Evolutionary conservation across 2,888 invertebrate genomes (phyloP).

Genomic region (Mesorhabditis belari): DNA sequence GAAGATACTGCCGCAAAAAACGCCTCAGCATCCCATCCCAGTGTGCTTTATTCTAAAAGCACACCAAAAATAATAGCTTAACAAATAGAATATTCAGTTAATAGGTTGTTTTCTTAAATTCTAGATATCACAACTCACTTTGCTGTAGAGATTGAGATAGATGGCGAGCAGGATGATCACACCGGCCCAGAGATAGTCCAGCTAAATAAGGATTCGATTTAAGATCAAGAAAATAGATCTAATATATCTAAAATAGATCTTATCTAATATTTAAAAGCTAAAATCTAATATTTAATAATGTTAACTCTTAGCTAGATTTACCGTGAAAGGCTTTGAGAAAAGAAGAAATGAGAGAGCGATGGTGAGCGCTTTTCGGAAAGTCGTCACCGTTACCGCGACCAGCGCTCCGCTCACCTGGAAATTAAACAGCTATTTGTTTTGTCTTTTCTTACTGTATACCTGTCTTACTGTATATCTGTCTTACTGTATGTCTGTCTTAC

Average conservation of each 20-base stretch:
- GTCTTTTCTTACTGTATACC: no score
- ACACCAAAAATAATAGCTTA: background rate
- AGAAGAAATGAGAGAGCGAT: constrained; percentile 84
- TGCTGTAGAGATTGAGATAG: constrained; percentile 81
- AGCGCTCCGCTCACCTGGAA: constrained; percentile 70
- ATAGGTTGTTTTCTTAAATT: no score
- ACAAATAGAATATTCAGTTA: no score
- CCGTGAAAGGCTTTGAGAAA: constrained; percentile 85
- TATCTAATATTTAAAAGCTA: no score
- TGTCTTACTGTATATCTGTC: no score
- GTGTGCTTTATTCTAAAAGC: background rate
- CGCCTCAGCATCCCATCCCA: background rate
- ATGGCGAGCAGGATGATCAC: constrained; percentile 79
- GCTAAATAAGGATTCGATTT: background rate
- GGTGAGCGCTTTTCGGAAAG: constrained; percentile 67
- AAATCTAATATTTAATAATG: background rate
- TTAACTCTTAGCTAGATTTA: no score
- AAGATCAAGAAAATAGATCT: no score
- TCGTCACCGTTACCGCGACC: constrained; percentile 72
- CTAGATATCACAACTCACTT: no score
- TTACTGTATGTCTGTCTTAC: no score
- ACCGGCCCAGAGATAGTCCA: constrained; percentile 88
- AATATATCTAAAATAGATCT: no score
- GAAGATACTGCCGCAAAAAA: background rate
- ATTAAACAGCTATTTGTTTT: no score